Conservation (phyloP, 2,797 vertebrate genomes). For the Mastacembelus armatus region DNA sequence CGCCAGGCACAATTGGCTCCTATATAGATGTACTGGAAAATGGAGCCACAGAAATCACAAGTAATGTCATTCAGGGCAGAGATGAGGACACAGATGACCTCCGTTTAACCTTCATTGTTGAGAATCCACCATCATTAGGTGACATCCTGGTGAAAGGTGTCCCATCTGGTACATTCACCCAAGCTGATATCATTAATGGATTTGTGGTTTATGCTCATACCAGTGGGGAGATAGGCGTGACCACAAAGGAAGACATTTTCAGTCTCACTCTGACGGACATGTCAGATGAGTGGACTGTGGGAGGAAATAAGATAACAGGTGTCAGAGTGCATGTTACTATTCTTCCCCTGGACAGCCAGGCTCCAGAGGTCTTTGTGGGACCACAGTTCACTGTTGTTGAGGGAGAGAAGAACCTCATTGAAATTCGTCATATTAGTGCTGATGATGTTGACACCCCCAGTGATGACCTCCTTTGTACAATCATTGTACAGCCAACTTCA, state of each 20-base stretch:
- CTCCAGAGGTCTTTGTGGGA: constrained; percentile 89
- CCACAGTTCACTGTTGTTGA: constrained; percentile 88
- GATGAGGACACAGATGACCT: constrained; percentile 91
- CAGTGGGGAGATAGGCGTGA: constrained; percentile 90
- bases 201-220: constrained; percentile 91
- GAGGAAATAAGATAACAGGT: constrained; percentile 88
- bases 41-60: constrained; percentile 91
- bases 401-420: constrained; percentile 89
- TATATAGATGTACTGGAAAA: constrained; percentile 94
- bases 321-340: constrained; percentile 94
- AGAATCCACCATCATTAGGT: constrained; percentile 88
- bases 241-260: constrained; percentile 90
- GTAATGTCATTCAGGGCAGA: constrained; percentile 90
- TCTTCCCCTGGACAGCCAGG: constrained; percentile 93
- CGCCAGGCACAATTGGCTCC: constrained; percentile 91
- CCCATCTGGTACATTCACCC: constrained; percentile 88
- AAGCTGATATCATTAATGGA: constrained; percentile 93
- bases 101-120: constrained; percentile 92
- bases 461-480: constrained; percentile 94
- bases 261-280: constrained; percentile 93
- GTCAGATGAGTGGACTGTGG: constrained; percentile 93
- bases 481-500: constrained; percentile 91
- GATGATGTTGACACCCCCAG: constrained; percentile 89
- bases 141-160: constrained; percentile 90
- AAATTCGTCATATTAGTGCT: constrained; percentile 85